These are phyloP conservation scores for Ormyrus thymus DNA, from an alignment of 2,888 invertebrate genomes.

Conservation along the genomic window DNA sequence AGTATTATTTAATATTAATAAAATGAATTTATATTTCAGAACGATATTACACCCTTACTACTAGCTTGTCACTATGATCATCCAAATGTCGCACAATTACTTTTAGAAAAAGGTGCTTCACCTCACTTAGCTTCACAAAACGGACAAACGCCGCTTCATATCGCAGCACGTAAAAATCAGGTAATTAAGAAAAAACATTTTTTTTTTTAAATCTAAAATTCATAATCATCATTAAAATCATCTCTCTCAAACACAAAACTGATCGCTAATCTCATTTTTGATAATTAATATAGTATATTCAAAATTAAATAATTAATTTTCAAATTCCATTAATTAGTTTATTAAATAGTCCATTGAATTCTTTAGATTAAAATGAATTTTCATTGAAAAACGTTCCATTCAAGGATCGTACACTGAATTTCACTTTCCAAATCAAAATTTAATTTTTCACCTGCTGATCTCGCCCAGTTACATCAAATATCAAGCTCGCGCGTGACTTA, in stretches of 20 bases:
- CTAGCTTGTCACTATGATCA: conserved; percentile 98
- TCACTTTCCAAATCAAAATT: no score
- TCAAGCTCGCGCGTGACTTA: no score
- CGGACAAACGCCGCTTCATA: conserved; percentile 98
- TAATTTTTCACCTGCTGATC: no score
- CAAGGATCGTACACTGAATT: no score
- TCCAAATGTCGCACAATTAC: conserved; percentile 89
- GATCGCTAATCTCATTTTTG: not conserved
- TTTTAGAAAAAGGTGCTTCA: conserved; percentile 94
- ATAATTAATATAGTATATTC: not conserved
- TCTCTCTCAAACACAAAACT: not conserved
- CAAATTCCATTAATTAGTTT: no score
- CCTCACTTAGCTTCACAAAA: conserved; percentile 97
- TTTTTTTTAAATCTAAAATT: not conserved
- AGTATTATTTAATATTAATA: not conserved
- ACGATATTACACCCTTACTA: conserved; percentile 96
- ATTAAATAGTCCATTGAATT: no score
- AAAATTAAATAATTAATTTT: not conserved
- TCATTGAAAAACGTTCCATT: no score
- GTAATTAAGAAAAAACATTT: conserved; percentile 67
- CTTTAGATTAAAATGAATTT: no score
- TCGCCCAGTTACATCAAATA: no score
- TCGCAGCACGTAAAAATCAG: conserved; percentile 98
- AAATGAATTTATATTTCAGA: conserved; percentile 74
- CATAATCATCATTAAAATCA: not conserved